phyloP scores from a whole-genome alignment of 2,113 vertebrate species.

The Ptychochromis oligacanthus region DNA sequence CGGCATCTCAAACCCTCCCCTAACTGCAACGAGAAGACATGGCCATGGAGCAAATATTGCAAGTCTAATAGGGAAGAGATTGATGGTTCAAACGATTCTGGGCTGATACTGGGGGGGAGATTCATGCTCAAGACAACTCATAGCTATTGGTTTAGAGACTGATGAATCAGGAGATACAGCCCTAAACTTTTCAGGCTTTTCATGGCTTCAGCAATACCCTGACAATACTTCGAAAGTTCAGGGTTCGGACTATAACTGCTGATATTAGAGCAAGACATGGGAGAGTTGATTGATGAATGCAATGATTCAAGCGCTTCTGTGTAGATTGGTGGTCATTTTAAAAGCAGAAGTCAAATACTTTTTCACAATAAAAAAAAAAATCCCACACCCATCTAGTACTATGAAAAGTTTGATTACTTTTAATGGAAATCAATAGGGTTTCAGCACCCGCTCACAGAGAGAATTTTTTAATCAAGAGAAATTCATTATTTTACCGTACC shows the following conservation, averaged over 20 bases:
- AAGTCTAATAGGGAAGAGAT: slow-evolving; percentile 75
- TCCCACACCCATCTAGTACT: slow-evolving; percentile 52
- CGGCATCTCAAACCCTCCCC: slow-evolving; percentile 5
- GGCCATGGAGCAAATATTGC: slow-evolving; percentile 72
- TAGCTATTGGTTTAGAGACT: slow-evolving; percentile 69
- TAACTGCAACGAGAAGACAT: slow-evolving; percentile 62
- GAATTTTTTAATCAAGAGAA: slow-evolving; percentile 80
- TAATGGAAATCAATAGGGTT: slow-evolving; percentile 84
- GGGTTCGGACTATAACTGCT: slow-evolving; percentile 54
- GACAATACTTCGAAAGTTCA: slow-evolving; percentile 54
- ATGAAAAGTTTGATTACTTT: slow-evolving; percentile 82
- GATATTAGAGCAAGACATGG: slow-evolving; percentile 33
- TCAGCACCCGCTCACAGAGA: slow-evolving; percentile 64
- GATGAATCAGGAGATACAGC: slow-evolving; percentile 69
- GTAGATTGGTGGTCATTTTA: slow-evolving; percentile 64
- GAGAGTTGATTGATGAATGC: slow-evolving; percentile 65
- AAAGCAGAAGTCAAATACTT: slow-evolving; percentile 72
- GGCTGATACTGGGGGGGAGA: slow-evolving; percentile 68
- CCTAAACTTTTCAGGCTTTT: slow-evolving; percentile 58
- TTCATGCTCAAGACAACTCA: slow-evolving; percentile 69
- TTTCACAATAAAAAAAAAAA: slow-evolving; percentile 60
- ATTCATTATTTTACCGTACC: slow-evolving; percentile 74
- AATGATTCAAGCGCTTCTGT: slow-evolving; percentile 56
- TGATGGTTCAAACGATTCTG: slow-evolving; percentile 75
- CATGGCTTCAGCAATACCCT: slow-evolving; percentile 42